A percentile compares a stretch with the other conserved stretches of the same genome.
Conservation (phyloP, 2,888 invertebrate species). For the Fragum sueziense region DNA sequence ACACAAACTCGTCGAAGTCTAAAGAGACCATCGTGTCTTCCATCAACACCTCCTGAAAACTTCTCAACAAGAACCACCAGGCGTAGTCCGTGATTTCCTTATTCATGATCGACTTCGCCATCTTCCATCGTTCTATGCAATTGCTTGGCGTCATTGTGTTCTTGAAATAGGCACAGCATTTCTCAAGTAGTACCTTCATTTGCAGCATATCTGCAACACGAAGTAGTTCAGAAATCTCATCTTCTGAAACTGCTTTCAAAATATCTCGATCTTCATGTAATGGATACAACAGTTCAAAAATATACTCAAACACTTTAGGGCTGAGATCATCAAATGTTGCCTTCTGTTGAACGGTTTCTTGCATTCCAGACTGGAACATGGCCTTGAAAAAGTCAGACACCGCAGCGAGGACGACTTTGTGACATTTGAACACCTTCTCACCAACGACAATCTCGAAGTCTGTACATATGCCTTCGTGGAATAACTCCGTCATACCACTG, state of each 20-base stretch:
- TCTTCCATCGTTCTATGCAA: constrained; percentile 46
- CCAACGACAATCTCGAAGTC: constrained; percentile 44
- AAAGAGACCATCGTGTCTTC: constrained; percentile 18
- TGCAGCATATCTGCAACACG: constrained; percentile 48
- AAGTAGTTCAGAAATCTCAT: constrained; percentile 37
- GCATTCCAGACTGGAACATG: constrained; percentile 54
- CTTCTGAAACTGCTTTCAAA: constrained; percentile 9
- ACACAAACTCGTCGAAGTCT: constrained; percentile 35
- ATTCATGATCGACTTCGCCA: constrained; percentile 30
- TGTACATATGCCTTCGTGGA: constrained; percentile 32
- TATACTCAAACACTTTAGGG: constrained; percentile 36
- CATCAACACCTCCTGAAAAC: constrained; percentile 24
- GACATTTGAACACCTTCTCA: constrained; percentile 46
- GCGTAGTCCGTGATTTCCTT: constrained; percentile 18
- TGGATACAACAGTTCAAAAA: constrained; percentile 36
- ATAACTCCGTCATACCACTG: constrained; percentile 27
- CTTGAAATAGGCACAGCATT: constrained; percentile 27
- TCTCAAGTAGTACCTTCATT: constrained; percentile 31
- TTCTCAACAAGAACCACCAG: constrained; percentile 20
- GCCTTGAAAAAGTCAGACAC: constrained; percentile 53
- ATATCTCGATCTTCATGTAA: background rate
- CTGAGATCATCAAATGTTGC: constrained; percentile 39
- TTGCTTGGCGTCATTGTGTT: constrained; percentile 29
- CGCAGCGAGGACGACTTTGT: constrained; percentile 48
- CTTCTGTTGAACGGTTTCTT: constrained; percentile 33